Conservation (phyloP, 2,888 invertebrate species). For the Drosophila monieri region DNA sequence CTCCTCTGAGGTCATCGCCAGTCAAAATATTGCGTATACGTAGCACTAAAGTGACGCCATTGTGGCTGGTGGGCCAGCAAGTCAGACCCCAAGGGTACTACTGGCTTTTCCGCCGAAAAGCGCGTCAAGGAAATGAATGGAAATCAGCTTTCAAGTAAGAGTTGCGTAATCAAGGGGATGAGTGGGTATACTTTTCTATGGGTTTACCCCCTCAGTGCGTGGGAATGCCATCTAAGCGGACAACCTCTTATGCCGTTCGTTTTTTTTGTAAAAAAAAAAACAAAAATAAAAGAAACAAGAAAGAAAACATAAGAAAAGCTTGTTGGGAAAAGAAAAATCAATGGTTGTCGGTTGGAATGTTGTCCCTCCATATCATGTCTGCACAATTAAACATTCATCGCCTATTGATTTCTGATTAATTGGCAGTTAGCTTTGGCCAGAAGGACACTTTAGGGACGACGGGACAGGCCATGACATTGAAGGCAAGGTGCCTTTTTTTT, state of each 20-base stretch:
- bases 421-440: constrained; percentile 12
- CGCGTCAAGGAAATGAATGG: constrained; percentile 43
- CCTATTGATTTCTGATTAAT: constrained; percentile 46
- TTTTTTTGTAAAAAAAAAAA: constrained; percentile 16
- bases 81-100: constrained; percentile 27
- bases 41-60: constrained; percentile 56
- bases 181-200: constrained; percentile 16
- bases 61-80: constrained; percentile 42
- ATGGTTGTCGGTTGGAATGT: constrained; percentile 21
- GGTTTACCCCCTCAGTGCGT: constrained; percentile 19
- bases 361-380: constrained; percentile 35
- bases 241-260: constrained; percentile 17
- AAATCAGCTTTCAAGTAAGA: constrained; percentile 40
- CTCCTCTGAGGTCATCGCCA: constrained; percentile 40
- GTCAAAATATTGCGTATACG: constrained; percentile 73
- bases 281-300: constrained; percentile 16
- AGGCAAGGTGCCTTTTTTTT: constrained; percentile 28
- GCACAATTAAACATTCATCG: constrained; percentile 41
- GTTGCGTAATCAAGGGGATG: constrained; percentile 35
- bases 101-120: constrained; percentile 14
- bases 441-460: constrained; percentile 48
- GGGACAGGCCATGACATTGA: constrained; percentile 41
- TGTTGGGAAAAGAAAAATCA: constrained; percentile 28
- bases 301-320: constrained; percentile 26
- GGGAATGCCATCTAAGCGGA: constrained; percentile 28